Evolutionary conservation across 2,888 invertebrate species (phyloP), one percentile per base, ranked within the genome.

Genomic region (Drosophila tripunctata): DNA sequence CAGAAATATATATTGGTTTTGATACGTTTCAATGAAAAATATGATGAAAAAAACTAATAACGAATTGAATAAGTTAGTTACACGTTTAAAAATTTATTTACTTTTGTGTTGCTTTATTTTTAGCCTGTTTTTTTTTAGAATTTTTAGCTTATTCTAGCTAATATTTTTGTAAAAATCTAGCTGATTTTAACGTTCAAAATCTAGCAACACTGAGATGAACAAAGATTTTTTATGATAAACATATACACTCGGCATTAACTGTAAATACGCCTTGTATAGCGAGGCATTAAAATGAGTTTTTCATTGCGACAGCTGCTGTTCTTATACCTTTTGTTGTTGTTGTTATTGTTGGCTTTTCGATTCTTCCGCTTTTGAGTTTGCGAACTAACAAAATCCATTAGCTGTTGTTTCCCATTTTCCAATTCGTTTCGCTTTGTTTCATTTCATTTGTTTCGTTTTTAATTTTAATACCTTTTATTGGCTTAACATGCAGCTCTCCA

Each of bases 281-380:
- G 57, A 50, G 64, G 68, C 73, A 86, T 80, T 80, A 68, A 88
- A 81, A 79, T 79, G 55, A 65, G 67, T 65, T 76, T 82, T 81
- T 88, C 75, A 81, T 81, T 88, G 72, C 88, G 66, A 68, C 80
- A 76, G 76, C 84, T 63, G 86, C 57, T 58, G 33, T 54, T 52
- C 30, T 52, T 47, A 15, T 57, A 61, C 30, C 17, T 47, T 45
- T 74, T 62, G 44, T 50, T 47, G 3, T 41, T 35, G 8, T 31
- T 55, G 10, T 61, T 68, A 22, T 4, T 50, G 36, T 17, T 51
- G 21, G 3, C 8, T 15, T 54, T 45, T 14, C 24, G 51, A 38
- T 52, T 72, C 50, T 72, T 69, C 67, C 67, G 54, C 12, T 67
- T n/a, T 43, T 54, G 43, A 36, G 31, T 15, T 48, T 65, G 27